Base-by-base conservation (phyloP, 2,797 vertebrate species). In the Enteromius afrohamiltoni region DNA sequence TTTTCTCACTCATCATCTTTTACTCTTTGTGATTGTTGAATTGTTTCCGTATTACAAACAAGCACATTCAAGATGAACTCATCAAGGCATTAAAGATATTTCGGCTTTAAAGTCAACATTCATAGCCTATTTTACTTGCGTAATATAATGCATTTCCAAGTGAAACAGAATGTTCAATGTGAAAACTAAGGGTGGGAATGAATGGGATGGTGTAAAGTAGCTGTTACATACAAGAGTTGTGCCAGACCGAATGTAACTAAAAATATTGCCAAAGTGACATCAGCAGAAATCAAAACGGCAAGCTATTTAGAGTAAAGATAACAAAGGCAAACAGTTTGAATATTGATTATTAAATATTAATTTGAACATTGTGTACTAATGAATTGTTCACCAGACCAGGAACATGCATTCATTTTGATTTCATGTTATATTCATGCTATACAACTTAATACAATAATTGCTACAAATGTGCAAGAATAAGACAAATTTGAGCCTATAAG, bases 191-290 rank as follows among this genome's bases (percentile, higher is more conserved):
- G 21, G 47, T 79, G 78, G 45, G 47, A 23, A 53, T 68, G 8
- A 67, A 55, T 5, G 3, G 31, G 31, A 67, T 17, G 31, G 21
- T 68, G 77, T 79, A 47, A 78, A 78, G 58, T 78, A 40, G 76
- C 55, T 49, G 76, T 64, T 58, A 76, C 17, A 64, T 64, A 6
- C 5, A 62, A 47, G 17, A 77, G 47, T 21, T 14, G 9, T 11
- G 76, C 76, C 40, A 78, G 11, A 77, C 37, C 16, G 4, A 78
- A 47, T 64, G 58, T 29, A 13, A 78, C 77, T 49, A 51, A 37
- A 79, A 79, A 67, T 65, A 78, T 11, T 3, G 26, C 60, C n/a
- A 37, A 79, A 79, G 55, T 79, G 29, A 79, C 29, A 37, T 79
- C 45, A 79, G 77, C 29, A 9, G n/a, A 64, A 34, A 67, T 31